Evolutionary conservation across 2,113 vertebrate genomes (phyloP).

Genomic region (Colaptes auratus): DNA sequence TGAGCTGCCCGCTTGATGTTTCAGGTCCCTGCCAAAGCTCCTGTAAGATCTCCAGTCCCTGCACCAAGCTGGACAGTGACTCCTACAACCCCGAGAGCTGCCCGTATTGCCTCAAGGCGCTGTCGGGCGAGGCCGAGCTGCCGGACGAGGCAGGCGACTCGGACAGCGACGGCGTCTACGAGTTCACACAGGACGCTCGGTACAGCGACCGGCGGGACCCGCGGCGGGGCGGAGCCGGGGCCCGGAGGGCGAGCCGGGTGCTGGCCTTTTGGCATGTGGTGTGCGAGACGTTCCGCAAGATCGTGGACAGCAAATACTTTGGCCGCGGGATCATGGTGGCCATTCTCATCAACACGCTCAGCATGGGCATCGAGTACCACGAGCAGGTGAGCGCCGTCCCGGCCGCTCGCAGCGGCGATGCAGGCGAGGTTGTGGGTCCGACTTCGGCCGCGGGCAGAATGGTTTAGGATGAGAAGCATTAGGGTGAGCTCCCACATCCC

Average conservation of each 20-base stretch:
- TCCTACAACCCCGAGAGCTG: conserved; percentile 86
- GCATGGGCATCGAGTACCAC: conserved; percentile 98
- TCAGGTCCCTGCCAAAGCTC: conserved; percentile 82
- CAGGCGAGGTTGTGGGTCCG: rapidly evolving
- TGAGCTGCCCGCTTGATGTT: background rate
- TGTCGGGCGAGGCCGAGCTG: conserved; percentile 80
- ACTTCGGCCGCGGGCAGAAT: rapidly evolving
- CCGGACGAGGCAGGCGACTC: conserved; percentile 84
- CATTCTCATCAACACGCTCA: conserved; percentile 97
- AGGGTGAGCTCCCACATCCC: background rate
- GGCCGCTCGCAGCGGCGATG: rapidly evolving
- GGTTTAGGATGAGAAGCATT: background rate
- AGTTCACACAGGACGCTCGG: conserved; percentile 91
- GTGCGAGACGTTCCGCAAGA: conserved; percentile 93
- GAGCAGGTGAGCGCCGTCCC: conserved; percentile 85
- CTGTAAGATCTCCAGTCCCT: conserved; percentile 86
- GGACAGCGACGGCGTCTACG: conserved; percentile 91
- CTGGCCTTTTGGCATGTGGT: conserved; percentile 90
- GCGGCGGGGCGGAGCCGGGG: conserved; percentile 67
- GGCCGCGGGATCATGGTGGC: conserved; percentile 98
- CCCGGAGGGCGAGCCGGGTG: conserved; percentile 62
- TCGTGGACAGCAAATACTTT: conserved; percentile 99
- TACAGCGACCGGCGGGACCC: conserved; percentile 84
- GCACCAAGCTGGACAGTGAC: conserved; percentile 83
- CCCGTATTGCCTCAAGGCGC: conserved; percentile 86